Evolutionary conservation across 1,140 invertebrate genomes (phyloP), one percentile per base, ranked within the genome.

Genomic region (Drosophila murphyi): DNA sequence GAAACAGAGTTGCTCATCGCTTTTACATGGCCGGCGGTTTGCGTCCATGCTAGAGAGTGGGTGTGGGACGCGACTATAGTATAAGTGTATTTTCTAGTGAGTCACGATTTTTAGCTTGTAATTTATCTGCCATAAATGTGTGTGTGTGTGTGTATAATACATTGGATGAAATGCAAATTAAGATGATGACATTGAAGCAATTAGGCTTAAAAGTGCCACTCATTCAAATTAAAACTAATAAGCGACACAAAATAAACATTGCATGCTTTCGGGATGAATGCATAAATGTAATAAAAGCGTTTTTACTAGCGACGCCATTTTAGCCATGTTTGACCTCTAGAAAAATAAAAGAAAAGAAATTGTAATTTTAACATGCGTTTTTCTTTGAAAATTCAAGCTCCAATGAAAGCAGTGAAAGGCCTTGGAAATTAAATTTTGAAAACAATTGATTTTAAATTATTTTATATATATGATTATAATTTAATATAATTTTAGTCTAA

Each of bases 21-120:
- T 28, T 56, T 29, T 32, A 39, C 35, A 57, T 1, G 20, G 10
- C 0, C 29, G 3, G 32, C n/a, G 72, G 72, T 75, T 71, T 57
- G 51, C 6, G 65, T 70, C 65, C 12, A 0, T n/a, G 65, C 72
- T 74, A 48, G 29, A 0, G 1, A 10, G 6, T 61, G 10, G 4
- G 56, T 35, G 55, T 68, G 65, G 48, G 28, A 67, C 67, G 32
- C 59, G n/a, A 62, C 31, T 70, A 57, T 54, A 61, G 4, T n/a
- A 35, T 57, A 5, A 28, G 3, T 29, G 39, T 45, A 12, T 50
- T 50, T 57, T 48, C 10, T 0, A 48, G 41, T 68, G 45, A 68
- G 48, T 68, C 71, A 73, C 29, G 34, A 20, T 20, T 20, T 20
- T 59, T 7, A 65, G 31, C 31, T 67, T 45, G 52, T 48, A 8